Evolutionary conservation across 2,113 vertebrate genomes (phyloP), one percentile per base, ranked within the genome.

Genomic region (Suncus etruscus): DNA sequence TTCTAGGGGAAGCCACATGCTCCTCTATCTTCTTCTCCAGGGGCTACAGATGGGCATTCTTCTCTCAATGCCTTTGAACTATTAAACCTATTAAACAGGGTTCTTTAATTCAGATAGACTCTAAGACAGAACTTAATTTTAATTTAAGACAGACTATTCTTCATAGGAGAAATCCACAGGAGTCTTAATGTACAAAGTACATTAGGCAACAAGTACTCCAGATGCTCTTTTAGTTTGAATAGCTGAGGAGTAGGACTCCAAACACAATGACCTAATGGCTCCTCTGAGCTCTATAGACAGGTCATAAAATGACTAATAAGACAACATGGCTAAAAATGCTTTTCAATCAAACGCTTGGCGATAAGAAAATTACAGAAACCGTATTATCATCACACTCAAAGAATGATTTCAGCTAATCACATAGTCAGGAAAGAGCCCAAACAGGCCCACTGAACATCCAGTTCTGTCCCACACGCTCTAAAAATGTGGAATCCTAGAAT

Each of bases 351-450:
- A 83, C 48, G 27, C 31, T 89, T 45, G 11, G 81, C 85, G 27
- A 18, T 29, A 50, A 68, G 25, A 47, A 91, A 77, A 85, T 77
- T 68, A 31, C 77, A 70, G 61, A 94, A 78, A 78, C 47, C 51
- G 32, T 77, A 54, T n/a, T 86, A 39, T 74, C 74, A 89, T 86
- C 47, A 69, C 22, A 75, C 54, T 45, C 85, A 82, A 31, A 85
- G 65, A 84, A 32, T 76, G 63, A 92, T 78, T 90, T 86, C 10
- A 75, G 83, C 68, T 76, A 88, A 94, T 73, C 3, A 0, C 77
- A 93, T 73, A 83, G 89, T 91, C 65, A 92, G 85, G 91, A 94
- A 94, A 87, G 54, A 78, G 74, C 5, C 69, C 84, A 78, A 91
- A 94, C 92, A 87, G 81, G 75, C 7, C 69, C 87, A 78, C 47